Percentiles rank a stretch among this genome's conserved stretches.
These are phyloP conservation scores for Ploceus nigricollis DNA, from an alignment of 2,113 vertebrate genomes.

Conservation along the genomic window DNA sequence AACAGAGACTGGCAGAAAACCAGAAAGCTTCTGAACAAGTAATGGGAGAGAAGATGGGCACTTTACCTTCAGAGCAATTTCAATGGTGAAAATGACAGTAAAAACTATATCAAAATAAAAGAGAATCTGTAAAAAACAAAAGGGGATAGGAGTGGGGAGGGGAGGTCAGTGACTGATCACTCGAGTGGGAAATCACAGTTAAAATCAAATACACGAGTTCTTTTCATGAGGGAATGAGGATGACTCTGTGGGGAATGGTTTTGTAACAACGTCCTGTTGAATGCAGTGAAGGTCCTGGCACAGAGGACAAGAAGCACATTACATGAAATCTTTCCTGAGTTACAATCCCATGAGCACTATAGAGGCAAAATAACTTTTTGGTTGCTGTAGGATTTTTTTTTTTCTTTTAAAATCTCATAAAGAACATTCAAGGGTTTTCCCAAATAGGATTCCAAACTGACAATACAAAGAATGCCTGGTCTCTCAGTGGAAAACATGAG, in stretches of 20 bases:
- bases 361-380: background rate
- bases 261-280: background rate
- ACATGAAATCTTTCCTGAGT: background rate
- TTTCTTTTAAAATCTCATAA: background rate
- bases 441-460: background rate
- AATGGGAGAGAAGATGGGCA: constrained; percentile 31
- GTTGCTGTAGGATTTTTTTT: background rate
- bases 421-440: background rate
- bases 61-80: constrained; percentile 85
- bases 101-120: constrained; percentile 87
- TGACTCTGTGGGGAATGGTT: background rate
- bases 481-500: background rate
- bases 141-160: constrained; percentile 46
- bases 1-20: constrained; percentile 61
- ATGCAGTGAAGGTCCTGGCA: constrained; percentile 21
- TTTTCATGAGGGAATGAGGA: background rate
- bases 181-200: constrained; percentile 19
- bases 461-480: background rate
- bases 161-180: constrained; percentile 39
- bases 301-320: constrained; percentile 8
- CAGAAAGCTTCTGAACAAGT: background rate
- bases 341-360: background rate
- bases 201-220: constrained; percentile 15
- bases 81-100: constrained; percentile 86
- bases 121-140: constrained; percentile 82